These are phyloP conservation scores for Isichthys henryi DNA, from an alignment of 2,113 vertebrate genomes.

Conservation along the genomic window DNA sequence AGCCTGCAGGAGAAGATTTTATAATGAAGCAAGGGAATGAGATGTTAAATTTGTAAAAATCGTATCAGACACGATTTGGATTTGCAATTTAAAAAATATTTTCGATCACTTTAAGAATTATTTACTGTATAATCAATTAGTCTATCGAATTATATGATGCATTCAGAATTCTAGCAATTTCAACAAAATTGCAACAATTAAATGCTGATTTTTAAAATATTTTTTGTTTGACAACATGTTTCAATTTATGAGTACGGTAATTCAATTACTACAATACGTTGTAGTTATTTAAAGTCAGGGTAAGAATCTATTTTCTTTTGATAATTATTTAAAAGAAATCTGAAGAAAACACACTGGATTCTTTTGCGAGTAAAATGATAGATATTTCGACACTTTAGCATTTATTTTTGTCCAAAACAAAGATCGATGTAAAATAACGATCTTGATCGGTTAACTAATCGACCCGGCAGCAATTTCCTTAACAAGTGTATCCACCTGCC, in stretches of 20 bases:
- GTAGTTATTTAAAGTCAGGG: neutral
- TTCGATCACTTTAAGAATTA: neutral
- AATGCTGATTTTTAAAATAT: neutral
- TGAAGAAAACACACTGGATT: neutral
- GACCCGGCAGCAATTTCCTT: neutral
- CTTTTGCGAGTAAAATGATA: neutral
- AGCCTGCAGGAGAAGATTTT: neutral
- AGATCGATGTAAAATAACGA: neutral
- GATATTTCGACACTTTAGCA: neutral
- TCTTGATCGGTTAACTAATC: neutral
- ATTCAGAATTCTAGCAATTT: neutral
- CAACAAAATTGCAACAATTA: neutral
- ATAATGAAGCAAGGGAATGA: neutral
- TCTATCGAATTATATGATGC: neutral
- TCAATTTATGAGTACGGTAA: neutral
- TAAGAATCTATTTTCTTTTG: neutral
- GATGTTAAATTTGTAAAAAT: neutral
- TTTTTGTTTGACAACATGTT: neutral
- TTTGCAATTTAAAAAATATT: neutral
- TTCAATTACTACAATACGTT: neutral
- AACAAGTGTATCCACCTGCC: constrained; percentile 39
- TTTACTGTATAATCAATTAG: neutral
- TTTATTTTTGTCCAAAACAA: neutral
- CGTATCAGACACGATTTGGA: neutral
- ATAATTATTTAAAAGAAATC: neutral